phyloP scores from a whole-genome alignment of 2,113 vertebrate species.

The Microtus montanus region DNA sequence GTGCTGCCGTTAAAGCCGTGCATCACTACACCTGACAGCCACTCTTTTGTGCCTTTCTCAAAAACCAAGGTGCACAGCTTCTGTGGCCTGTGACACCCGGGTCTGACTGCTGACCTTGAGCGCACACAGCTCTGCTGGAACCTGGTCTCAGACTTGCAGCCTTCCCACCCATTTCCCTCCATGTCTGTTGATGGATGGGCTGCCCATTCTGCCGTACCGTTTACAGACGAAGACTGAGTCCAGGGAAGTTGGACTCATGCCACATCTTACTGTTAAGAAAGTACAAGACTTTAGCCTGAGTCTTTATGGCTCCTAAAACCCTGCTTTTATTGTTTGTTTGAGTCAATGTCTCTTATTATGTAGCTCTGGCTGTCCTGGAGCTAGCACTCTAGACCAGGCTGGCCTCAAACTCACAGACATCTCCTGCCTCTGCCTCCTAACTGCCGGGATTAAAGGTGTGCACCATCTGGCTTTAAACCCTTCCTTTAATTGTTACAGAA shows the following conservation, averaged over 20 bases:
- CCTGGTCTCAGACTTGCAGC: background rate
- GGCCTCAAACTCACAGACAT: background rate
- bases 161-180: background rate
- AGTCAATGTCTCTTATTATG: too few species aligned
- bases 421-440: background rate
- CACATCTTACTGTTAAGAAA: background rate
- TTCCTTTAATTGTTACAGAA: background rate
- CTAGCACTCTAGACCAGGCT: background rate
- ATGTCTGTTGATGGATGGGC: background rate
- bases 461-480: too few species aligned
- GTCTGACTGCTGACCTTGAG: background rate
- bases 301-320: conserved; percentile 8
- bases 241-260: background rate
- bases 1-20: background rate
- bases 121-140: background rate
- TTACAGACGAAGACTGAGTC: conserved; percentile 44
- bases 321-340: background rate
- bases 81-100: background rate
- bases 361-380: background rate
- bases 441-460: background rate
- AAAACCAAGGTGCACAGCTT: background rate
- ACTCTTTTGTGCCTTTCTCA: background rate
- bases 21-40: background rate
- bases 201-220: background rate
- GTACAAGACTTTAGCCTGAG: background rate